Conservation (phyloP, 2,888 invertebrate species). For the Cinara cedri region DNA sequence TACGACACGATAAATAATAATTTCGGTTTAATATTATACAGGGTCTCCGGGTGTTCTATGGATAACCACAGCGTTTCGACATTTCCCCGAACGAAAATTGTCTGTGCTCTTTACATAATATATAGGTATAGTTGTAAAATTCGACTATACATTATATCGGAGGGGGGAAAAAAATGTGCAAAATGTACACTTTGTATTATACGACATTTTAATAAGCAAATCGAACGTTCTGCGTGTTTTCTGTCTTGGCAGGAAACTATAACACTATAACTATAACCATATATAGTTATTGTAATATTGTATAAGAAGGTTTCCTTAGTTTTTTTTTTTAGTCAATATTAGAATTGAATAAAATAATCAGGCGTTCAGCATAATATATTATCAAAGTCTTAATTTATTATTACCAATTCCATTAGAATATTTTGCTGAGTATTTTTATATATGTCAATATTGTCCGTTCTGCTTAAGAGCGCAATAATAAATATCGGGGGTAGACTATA, state of each 20-base stretch:
- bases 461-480: too few relatives aligned
- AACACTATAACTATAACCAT: too few relatives aligned
- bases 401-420: slow-evolving; percentile 17
- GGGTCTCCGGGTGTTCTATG: neutral
- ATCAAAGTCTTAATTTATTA: slow-evolving; percentile 5
- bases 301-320: slow-evolving; percentile 2
- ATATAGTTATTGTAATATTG: slow-evolving; percentile 12
- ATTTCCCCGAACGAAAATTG: slow-evolving; percentile 39
- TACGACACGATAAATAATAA: slow-evolving; percentile 17
- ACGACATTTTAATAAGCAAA: neutral
- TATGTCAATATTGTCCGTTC: neutral
- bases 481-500: neutral
- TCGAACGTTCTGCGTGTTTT: slow-evolving; percentile 27
- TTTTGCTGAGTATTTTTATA: slow-evolving; percentile 6
- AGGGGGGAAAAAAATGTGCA: slow-evolving; percentile 30
- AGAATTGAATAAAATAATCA: slow-evolving; percentile 27
- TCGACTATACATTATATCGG: slow-evolving; percentile 7
- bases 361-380: slow-evolving; percentile 37
- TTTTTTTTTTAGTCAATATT: slow-evolving; percentile 5
- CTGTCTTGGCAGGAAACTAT: slow-evolving; percentile 25
- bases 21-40: neutral
- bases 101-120: neutral
- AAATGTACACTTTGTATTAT: slow-evolving; percentile 17
- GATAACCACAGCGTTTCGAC: slow-evolving; percentile 14
- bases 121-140: slow-evolving; percentile 26